Percentiles rank a stretch among this genome's conserved stretches.
Conservation (phyloP, 1,140 invertebrate species). For the Pristionchus pacificus region DNA sequence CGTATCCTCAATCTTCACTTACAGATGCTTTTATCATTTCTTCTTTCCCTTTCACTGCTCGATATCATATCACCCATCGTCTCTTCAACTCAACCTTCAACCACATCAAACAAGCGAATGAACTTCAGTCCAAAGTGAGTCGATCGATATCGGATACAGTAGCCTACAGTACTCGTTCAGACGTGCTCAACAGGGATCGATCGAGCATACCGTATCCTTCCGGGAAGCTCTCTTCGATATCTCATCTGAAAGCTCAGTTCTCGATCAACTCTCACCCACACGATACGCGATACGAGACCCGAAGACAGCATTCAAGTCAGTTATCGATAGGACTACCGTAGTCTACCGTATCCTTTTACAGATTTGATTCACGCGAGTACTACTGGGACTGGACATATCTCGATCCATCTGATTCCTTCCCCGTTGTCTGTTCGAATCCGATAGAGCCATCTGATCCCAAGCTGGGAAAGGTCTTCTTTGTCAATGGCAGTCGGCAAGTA, state of each 20-base stretch:
- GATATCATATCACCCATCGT: too few species aligned
- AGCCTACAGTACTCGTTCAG: neutral
- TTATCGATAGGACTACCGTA: too few species aligned
- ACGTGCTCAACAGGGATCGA: neutral
- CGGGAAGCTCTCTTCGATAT: neutral
- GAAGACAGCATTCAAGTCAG: neutral
- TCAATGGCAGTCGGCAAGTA: constrained; percentile 5
- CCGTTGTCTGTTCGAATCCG: constrained; percentile 12
- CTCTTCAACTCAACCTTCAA: too few species aligned
- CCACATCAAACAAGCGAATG: too few species aligned
- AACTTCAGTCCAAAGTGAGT: neutral
- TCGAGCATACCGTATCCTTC: neutral
- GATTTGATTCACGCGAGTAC: neutral
- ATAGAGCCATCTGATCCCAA: constrained; percentile 20
- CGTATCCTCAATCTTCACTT: too few species aligned
- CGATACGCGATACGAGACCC: constrained; percentile 10
- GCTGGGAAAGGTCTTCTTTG: constrained; percentile 16
- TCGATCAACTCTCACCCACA: neutral
- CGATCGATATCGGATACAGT: neutral
- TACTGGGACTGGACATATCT: constrained; percentile 22
- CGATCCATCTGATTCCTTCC: neutral
- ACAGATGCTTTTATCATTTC: too few species aligned
- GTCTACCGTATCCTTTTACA: neutral
- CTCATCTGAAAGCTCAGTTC: neutral
- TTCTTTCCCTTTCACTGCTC: too few species aligned